Evolutionary conservation across 2,888 invertebrate species (phyloP).

Genomic region (Ptilodon capucinus): DNA sequence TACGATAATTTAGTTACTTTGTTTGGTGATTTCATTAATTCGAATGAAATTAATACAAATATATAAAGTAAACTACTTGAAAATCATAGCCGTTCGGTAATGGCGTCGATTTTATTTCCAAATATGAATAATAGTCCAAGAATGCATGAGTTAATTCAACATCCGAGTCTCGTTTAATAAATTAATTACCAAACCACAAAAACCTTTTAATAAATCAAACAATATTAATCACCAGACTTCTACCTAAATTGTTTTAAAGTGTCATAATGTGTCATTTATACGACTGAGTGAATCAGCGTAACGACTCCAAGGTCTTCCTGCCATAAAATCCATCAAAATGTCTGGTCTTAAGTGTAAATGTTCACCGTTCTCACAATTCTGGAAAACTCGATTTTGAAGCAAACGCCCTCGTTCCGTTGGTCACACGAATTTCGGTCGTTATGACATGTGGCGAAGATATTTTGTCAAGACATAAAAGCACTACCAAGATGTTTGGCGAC

Average conservation of each 20-base stretch:
- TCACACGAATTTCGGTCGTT: conserved; percentile 55
- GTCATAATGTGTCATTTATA: conserved; percentile 6
- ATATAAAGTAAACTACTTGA: no score
- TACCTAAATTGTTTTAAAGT: conserved; percentile 13
- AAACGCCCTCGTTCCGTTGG: conserved; percentile 44
- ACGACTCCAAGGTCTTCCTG: conserved; percentile 20
- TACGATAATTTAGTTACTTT: no score
- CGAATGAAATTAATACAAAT: no score
- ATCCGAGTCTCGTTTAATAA: conserved; percentile 4
- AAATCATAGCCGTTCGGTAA: not conserved
- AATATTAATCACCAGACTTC: conserved; percentile 23
- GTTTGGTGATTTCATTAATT: no score
- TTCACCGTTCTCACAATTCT: conserved; percentile 52
- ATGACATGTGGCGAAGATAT: conserved; percentile 61
- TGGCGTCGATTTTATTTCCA: not conserved
- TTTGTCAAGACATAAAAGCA: conserved; percentile 71
- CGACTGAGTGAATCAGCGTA: conserved; percentile 20
- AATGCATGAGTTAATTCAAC: not conserved
- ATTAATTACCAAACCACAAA: conserved; percentile 19
- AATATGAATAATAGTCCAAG: not conserved
- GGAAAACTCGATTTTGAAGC: conserved; percentile 31
- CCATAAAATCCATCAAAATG: conserved; percentile 24
- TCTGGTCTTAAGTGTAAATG: conserved; percentile 5
- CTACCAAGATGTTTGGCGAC: conserved; percentile 67
- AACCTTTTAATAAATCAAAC: conserved; percentile 16